Base-by-base conservation (phyloP, 2,888 invertebrate species). In the Lepidonotus clava region DNA sequence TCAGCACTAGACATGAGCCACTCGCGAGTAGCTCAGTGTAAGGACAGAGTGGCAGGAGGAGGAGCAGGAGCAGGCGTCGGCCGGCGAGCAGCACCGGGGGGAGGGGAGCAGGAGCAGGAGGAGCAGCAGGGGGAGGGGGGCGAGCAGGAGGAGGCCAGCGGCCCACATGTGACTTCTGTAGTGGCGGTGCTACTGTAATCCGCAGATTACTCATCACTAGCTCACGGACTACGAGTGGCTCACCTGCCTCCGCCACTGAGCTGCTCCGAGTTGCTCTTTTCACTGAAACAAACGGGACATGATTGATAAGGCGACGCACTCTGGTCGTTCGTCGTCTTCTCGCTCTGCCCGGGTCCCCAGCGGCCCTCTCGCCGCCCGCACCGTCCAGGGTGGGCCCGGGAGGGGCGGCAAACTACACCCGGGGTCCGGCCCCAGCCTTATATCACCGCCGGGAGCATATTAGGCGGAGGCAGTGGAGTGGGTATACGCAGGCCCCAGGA, bases 1-100 rank as follows among this genome's bases (percentile, higher is more conserved):
- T 61, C 61, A 61, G 61, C 61, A 61, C 61, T 61, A 61, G 61
- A 61, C 61, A 61, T 61, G 61, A 61, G 61, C 61, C 61, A 32
- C n/a, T 53, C n/a, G 53, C 28, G n/a, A 61, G 28, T 11, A 61
- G 61, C 61, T 46, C 6, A 6, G 6, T 46, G 46, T n/a, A 46
- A 46, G 46, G 18, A 11, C 8, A 18, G 46, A 6, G 21, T 18
- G 11, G 61, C 8, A 28, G 28, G 61, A 1, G 28, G 28, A 11
- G 28, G 28, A 24, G 61, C 1, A 32, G 2, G 28, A 1, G 24
- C 28, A 32, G 28, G 61, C 24, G 61, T 11, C n/a, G n/a, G n/a
- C n/a, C n/a, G n/a, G 28, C n/a, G 61, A 32, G 24, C 28, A 28
- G 61, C n/a, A n/a, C n/a, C 18, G 46, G 46, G 46, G 8, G 6